Evolutionary conservation across 2,797 vertebrate genomes (phyloP), one percentile per base, ranked within the genome.

Genomic region (Paratrypauchen microcephalus): DNA sequence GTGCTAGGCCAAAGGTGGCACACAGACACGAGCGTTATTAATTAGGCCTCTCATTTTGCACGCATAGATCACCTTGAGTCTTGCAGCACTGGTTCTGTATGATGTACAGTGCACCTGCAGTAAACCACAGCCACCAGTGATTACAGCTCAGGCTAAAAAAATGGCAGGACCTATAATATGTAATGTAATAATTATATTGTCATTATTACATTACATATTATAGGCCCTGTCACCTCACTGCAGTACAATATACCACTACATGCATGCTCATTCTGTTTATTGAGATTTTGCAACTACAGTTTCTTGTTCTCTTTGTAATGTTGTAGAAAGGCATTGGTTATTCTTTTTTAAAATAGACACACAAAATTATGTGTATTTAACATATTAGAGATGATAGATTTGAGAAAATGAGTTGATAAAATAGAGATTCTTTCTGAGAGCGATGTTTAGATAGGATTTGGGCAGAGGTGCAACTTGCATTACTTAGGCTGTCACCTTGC

Each of bases 41-140:
- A 91, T 90, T 79, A 90, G 80, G 61, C 64, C 76, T 82, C 77
- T 80, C 80, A 74, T 86, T 85, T 83, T 74, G 80, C 86, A 32
- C 28, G 83, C 70, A 72, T 82, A 83, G 80, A 88, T 89, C 90
- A 91, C 88, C 87, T 89, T 87, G 82, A 86, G 78, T 70, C 28
- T 69, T 77, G 54, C 68, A 32, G 77, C 21, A 19, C 80, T 70
- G 75, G 68, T 65, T 69, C 12, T 71, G 83, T 62, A 74, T 73
- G 69, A 82, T 77, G 71, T 75, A 73, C 41, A 69, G 77, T 26
- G 4, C 30, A 75, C 24, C 76, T 6, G 19, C 67, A 39, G 77
- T 76, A 74, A 77, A 81, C 81, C 58, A 77, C 47, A 57, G 60
- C 15, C 8, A 65, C 71, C 82, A 47, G 73, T 69, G 58, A 79